Conservation (phyloP, 2,888 invertebrate genomes). For the Trypoxylon attenuatum region DNA sequence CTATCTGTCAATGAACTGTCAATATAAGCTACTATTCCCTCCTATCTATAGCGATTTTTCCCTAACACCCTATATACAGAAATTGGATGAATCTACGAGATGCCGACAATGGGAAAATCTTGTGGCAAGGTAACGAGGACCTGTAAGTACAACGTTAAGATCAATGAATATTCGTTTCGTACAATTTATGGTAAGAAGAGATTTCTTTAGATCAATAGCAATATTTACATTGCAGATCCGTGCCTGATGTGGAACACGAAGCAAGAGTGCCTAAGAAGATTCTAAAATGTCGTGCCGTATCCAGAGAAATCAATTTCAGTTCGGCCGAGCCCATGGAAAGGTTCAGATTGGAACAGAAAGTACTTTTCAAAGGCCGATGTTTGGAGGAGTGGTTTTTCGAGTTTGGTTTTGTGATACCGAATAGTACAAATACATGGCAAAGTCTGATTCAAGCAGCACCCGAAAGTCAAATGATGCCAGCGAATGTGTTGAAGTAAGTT, state of each 20-base stretch:
- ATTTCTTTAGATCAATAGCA: neutral
- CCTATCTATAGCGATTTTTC: conserved; percentile 42
- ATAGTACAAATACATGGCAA: conserved; percentile 99
- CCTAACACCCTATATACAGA: conserved; percentile 74
- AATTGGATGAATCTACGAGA: conserved; percentile 99
- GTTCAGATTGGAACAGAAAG: conserved; percentile 93
- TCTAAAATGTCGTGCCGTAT: conserved; percentile 93
- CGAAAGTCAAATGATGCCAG: conserved; percentile 99
- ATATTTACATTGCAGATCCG: conserved; percentile 76
- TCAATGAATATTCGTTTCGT: neutral
- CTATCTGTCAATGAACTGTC: neutral
- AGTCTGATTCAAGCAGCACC: conserved; percentile 99
- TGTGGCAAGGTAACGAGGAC: conserved; percentile 98
- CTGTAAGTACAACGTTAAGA: conserved; percentile 76
- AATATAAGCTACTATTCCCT: neutral
- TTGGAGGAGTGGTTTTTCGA: conserved; percentile 99
- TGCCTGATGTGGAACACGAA: conserved; percentile 92
- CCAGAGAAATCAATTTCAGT: conserved; percentile 92
- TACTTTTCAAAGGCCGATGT: conserved; percentile 90
- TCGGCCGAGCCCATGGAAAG: conserved; percentile 95
- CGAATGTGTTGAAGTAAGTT: conserved; percentile 92
- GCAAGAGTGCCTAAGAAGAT: conserved; percentile 98
- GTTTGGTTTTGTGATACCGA: conserved; percentile 99
- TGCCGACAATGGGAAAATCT: conserved; percentile 93
- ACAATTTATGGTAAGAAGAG: neutral